Base-by-base conservation (phyloP, 2,113 vertebrate species). In the Mohoua ochrocephala region DNA sequence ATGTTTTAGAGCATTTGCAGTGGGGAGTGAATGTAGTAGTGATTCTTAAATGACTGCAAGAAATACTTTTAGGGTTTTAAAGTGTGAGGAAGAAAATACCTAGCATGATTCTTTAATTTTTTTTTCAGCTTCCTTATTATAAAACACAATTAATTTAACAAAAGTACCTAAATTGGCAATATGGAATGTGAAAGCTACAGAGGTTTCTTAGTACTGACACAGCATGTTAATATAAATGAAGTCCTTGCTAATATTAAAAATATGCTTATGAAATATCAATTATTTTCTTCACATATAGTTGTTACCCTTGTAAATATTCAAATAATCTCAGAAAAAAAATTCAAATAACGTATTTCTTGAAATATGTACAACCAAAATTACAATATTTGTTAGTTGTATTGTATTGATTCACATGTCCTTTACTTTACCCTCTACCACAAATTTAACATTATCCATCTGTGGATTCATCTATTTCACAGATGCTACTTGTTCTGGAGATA, bases 1-100 rank as follows among this genome's bases (percentile, higher is more conserved):
- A 87, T 84, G 27, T 93, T 95, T 90, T 64, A 63, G 63, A 95
- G 63, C 27, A 68, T 56, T 91, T 95, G 71, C 83, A 33, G 87
- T 77, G 68, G 69, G 57, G 71, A 87, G 41, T 37, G 26, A 87
- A 80, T 75, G 2, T 49, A 54, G 63, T n/a, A 78, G 44, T 42
- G 49, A 85, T 57, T 60, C 70, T 94, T 80, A 75, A 74, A 77
- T 23, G 44, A 56, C 6, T 76, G 24, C 9, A 61, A 45, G 49
- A 92, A 67, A 73, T 41, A 63, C n/a, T 31, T 49, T 15, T 13
- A 33, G 64, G 41, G 30, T 82, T 90, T 70, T 57, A 84, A 87
- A 89, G 20, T 6, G 2, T 17, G 24, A 90, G 42, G 82, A 91
- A 70, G 23, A 84, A 93, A 69, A 84, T 42, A 87, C 1, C 4